A percentile compares a stretch with the other conserved stretches of the same genome.
Conservation (phyloP, 2,797 vertebrate species). For the Pitangus sulphuratus region DNA sequence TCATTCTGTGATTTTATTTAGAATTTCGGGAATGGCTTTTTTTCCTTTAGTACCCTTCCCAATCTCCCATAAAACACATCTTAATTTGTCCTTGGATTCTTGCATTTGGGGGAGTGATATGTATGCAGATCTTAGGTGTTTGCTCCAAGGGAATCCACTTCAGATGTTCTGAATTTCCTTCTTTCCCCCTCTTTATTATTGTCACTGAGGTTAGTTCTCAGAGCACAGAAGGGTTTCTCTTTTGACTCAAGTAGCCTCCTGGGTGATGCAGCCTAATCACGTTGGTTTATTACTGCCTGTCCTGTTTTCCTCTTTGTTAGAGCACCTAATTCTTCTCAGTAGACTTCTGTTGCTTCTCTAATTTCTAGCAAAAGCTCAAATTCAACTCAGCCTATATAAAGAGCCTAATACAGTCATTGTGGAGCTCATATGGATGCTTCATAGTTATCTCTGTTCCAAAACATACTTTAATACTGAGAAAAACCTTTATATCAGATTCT, state of each 20-base stretch:
- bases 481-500: neutral
- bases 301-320: neutral
- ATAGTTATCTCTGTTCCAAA: neutral
- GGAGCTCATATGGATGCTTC: neutral
- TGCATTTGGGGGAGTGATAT: rapidly evolving
- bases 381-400: neutral
- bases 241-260: neutral
- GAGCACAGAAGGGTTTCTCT: neutral
- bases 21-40: neutral
- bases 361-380: neutral
- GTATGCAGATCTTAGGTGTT: neutral
- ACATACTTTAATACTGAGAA: neutral
- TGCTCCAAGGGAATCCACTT: neutral
- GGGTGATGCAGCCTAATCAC: neutral
- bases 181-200: neutral
- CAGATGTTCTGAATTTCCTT: neutral
- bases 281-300: neutral
- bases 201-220: neutral
- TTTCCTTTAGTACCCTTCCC: neutral
- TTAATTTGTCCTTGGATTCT: neutral
- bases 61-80: neutral
- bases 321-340: neutral
- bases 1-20: neutral
- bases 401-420: neutral
- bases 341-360: neutral